Evolutionary conservation across 2,797 vertebrate genomes (phyloP), one percentile per base, ranked within the genome.

Genomic region (Adelosebastes latens): DNA sequence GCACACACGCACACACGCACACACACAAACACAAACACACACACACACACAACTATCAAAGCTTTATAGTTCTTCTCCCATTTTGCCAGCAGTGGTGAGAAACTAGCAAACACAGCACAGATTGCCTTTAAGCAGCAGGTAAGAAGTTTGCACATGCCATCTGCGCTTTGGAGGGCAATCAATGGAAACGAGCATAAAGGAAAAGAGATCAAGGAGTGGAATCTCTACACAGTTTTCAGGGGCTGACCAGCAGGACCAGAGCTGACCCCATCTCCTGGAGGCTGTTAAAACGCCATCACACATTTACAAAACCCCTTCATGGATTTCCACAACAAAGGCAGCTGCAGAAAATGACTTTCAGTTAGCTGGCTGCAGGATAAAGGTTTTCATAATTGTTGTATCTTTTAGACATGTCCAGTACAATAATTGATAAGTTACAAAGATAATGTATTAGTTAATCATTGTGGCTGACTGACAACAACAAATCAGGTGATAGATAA

Each of bases 381-480:
- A 69, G 31, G 46, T 71, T 65, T 58, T 34, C 14, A n/a, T 52
- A 78, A 58, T 49, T 53, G 49, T 13, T 52, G 56, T 75, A 79
- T 60, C 63, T 70, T 27, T 27, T 72, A 34, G 63, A 77, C 72
- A 77, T 83, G 81, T 88, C 60, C 77, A 65, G 83, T 75, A 18
- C 36, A 63, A 31, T 80, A 84, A 86, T 82, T 71, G 79, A 72
- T 80, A 81, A 31, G 79, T 85, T 63, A 83, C 70, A 78, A 49
- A 76, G 73, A 80, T 80, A 75, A 74, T 83, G 75, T 79, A 77
- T 72, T 53, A 39, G 62, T 75, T 88, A 86, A 91, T 92, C 85
- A 88, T 67, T 67, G 74, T 59, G 53, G 62, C 66, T 71, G 83
- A 92, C 84, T 89, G 83, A 90, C 79, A 81, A 79, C 74, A 90